Evolutionary conservation across 2,113 vertebrate species (phyloP), one percentile per base, ranked within the genome.

Genomic region (Struthio camelus): DNA sequence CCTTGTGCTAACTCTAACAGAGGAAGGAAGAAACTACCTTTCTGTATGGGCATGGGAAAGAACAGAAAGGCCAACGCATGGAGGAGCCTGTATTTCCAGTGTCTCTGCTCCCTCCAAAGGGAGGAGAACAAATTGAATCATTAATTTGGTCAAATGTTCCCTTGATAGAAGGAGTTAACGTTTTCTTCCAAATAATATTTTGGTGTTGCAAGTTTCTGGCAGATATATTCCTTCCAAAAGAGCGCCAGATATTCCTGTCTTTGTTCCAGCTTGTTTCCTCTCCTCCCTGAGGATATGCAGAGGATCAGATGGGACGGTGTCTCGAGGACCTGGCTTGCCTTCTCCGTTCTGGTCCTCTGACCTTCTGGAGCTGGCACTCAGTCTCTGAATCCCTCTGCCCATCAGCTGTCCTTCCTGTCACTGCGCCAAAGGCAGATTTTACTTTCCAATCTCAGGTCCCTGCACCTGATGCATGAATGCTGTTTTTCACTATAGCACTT

Each of bases 221-320:
- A 77, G 70, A 70, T 89, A 30, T 0, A 19, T 9, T 80, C 38
- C 38, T 94, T 85, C 59, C 72, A 89, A 82, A 83, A 78, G 44
- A 11, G 54, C 91, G 79, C 76, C 85, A 85, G 51, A 22, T 83
- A 91, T 69, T 91, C 8, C 66, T 93, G 89, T 93, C 36, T 89
- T 82, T 24, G 42, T 53, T 91, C 89, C 67, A 93, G 50, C 71
- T 54, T 9, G 36, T 94, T 96, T 89, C 17, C 91, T 72, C 71
- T 95, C 85, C 42, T 88, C 85, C 87, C 93, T 50, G 81, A 94
- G 84, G 89, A 93, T 94, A 85, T 94, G 67, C 64, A 83, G 94
- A 85, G 71, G 75, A 73, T 96, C 64, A 82, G 79, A 80, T 87
- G 84, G 75, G 79, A 24, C 28, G 0, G 64, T 50, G 12, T 87